phyloP scores from a whole-genome alignment of 2,888 invertebrate genomes.

The Eilema griseolum region DNA sequence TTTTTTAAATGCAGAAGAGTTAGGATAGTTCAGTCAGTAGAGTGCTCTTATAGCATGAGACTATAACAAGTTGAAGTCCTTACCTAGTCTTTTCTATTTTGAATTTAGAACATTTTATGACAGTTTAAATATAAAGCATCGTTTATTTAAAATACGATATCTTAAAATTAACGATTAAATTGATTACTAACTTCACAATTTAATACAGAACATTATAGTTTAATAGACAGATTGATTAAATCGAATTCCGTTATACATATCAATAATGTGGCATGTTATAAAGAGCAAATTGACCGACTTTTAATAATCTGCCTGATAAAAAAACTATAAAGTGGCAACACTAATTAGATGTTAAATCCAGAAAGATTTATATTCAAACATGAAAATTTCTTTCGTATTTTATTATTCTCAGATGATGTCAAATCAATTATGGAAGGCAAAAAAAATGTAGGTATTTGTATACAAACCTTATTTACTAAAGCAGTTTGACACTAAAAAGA shows the following conservation, averaged over 20 bases:
- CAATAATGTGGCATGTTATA: not conserved
- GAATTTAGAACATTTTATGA: not conserved
- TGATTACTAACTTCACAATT: not conserved
- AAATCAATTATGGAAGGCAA: not conserved
- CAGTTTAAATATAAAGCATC: not conserved
- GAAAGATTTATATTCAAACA: not conserved
- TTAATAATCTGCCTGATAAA: slow-evolving; percentile 39
- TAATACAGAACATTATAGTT: slow-evolving; percentile 23
- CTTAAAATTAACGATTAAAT: not conserved
- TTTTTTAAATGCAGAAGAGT: not conserved
- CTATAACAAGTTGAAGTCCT: not conserved
- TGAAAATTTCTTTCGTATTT: not conserved
- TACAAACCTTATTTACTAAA: slow-evolving; percentile 16
- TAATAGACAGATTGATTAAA: slow-evolving; percentile 40
- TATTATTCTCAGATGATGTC: not conserved
- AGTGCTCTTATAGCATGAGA: not conserved
- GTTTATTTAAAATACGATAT: not conserved
- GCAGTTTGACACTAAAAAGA: slow-evolving; percentile 33
- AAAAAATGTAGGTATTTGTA: slow-evolving; percentile 8
- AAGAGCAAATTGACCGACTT: slow-evolving; percentile 9
- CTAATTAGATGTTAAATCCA: not conserved
- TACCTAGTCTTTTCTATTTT: not conserved
- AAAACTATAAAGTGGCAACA: slow-evolving; percentile 22
- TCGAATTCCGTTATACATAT: not conserved
- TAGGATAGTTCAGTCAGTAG: not conserved